These are phyloP conservation scores for Phylloscopus whistleri DNA, from an alignment of 2,113 vertebrate genomes.

Conservation along the genomic window DNA sequence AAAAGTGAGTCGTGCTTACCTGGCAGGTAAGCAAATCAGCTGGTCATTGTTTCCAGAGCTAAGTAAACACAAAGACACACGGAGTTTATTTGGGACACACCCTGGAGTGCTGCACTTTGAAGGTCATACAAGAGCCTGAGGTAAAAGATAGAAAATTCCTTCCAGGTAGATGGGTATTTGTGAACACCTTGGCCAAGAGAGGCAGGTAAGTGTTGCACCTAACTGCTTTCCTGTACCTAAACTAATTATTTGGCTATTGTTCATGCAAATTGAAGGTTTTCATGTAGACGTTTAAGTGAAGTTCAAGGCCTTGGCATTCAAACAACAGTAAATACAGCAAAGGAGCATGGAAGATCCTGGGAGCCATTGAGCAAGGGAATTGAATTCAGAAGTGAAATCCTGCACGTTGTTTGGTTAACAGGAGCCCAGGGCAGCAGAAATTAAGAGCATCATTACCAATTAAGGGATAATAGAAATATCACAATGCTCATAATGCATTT, in stretches of 20 bases:
- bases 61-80: background rate
- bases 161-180: rapidly evolving
- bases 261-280: background rate
- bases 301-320: background rate
- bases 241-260: background rate
- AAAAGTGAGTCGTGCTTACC: background rate
- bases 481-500: background rate
- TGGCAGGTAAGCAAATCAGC: background rate
- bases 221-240: background rate
- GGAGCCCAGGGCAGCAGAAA: background rate
- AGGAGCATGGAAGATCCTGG: background rate
- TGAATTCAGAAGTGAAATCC: background rate
- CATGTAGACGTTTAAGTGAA: no score
- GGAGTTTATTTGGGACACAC: background rate
- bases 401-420: background rate
- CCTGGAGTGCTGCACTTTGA: background rate
- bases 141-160: background rate
- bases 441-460: background rate
- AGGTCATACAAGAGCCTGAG: background rate
- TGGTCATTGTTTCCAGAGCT: background rate
- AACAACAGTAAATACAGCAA: background rate
- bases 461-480: constrained; percentile 10
- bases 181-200: background rate
- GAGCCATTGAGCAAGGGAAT: background rate
- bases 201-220: background rate